These are phyloP conservation scores for Apteryx owenii DNA, from an alignment of 2,113 vertebrate genomes.

Conservation along the genomic window DNA sequence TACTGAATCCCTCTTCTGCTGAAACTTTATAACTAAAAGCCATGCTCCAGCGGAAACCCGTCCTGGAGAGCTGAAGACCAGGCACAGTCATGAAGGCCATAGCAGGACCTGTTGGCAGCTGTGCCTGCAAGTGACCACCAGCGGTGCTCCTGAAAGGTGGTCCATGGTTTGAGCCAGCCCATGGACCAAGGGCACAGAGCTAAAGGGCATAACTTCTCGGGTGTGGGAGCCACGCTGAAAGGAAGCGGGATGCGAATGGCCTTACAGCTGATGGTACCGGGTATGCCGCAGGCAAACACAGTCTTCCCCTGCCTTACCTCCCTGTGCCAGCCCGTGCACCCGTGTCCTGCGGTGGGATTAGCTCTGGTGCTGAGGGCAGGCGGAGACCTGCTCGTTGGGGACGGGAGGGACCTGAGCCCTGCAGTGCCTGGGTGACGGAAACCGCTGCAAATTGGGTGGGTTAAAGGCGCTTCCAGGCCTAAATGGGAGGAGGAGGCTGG, in stretches of 20 bases:
- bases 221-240: background rate
- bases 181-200: background rate
- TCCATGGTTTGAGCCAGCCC: background rate
- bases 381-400: constrained; percentile 56
- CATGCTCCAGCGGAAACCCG: background rate
- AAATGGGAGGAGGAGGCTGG: background rate
- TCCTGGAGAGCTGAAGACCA: background rate
- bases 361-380: constrained; percentile 48
- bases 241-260: background rate
- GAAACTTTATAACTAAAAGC: background rate
- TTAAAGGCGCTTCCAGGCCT: background rate
- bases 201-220: background rate
- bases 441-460: background rate
- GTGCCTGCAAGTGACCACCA: background rate
- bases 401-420: constrained; percentile 59
- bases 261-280: background rate
- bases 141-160: background rate
- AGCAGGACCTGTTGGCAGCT: rapidly evolving
- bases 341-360: constrained; percentile 57
- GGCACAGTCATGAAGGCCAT: background rate
- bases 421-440: constrained; percentile 53
- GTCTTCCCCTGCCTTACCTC: background rate
- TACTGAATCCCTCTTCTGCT: background rate
- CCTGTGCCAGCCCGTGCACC: constrained; percentile 36
- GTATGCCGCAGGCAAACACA: background rate